phyloP scores from a whole-genome alignment of 1,140 invertebrate species.

The Drosophila sechellia region DNA sequence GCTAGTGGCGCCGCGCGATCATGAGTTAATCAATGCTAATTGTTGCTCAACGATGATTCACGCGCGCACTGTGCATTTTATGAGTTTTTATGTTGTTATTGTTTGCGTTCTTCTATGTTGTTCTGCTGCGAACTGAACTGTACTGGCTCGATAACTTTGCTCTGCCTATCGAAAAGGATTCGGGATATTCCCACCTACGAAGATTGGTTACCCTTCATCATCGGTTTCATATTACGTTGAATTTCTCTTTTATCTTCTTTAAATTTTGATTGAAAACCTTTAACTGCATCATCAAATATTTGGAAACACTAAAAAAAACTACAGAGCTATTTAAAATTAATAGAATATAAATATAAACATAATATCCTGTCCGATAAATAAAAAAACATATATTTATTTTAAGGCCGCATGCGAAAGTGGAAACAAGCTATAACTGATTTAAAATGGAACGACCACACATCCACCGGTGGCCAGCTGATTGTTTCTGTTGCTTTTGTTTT shows the following conservation, averaged over 20 bases:
- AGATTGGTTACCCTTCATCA: too few relatives aligned
- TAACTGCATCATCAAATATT: too few relatives aligned
- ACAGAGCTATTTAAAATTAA: too few relatives aligned
- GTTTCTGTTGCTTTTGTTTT: slow-evolving; percentile 68
- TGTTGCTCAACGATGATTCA: slow-evolving; percentile 67
- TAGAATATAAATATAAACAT: too few relatives aligned
- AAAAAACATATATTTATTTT: too few relatives aligned
- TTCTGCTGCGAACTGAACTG: slow-evolving; percentile 35
- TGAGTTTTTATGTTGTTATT: slow-evolving; percentile 61
- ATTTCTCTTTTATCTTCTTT: too few relatives aligned
- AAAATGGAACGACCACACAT: slow-evolving; percentile 6
- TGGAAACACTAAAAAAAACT: too few relatives aligned
- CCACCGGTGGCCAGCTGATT: slow-evolving; percentile 25
- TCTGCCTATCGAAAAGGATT: not conserved
- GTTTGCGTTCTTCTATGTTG: slow-evolving; percentile 65
- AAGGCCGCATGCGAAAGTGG: not conserved
- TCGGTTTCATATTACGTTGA: too few relatives aligned
- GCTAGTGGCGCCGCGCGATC: slow-evolving; percentile 15
- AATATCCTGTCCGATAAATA: too few relatives aligned
- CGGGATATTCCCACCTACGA: not conserved
- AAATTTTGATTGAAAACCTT: too few relatives aligned
- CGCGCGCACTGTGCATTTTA: slow-evolving; percentile 39
- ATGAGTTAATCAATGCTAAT: slow-evolving; percentile 49
- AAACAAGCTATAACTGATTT: not conserved
- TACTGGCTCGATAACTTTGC: slow-evolving; percentile 8